These are phyloP conservation scores for Pampus argenteus DNA, from an alignment of 2,797 vertebrate species.

Conservation along the genomic window DNA sequence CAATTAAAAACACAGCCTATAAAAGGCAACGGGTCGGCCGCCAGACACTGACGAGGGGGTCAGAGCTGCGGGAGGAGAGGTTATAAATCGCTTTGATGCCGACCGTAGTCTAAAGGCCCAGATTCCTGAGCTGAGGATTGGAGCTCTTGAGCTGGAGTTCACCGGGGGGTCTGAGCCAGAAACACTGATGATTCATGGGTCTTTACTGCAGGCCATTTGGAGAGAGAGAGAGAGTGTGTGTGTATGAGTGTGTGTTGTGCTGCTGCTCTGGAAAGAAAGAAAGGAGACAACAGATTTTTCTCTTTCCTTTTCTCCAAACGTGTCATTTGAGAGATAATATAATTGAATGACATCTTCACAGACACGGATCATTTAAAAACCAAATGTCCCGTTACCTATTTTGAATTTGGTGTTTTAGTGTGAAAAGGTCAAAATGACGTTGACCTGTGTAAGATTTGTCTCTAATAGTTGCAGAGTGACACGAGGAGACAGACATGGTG, in stretches of 20 bases:
- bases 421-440: background rate
- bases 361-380: slow-evolving; percentile 14
- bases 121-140: slow-evolving; percentile 75
- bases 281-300: slow-evolving; percentile 26
- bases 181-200: slow-evolving; percentile 75
- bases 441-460: background rate
- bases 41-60: slow-evolving; percentile 81
- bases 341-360: slow-evolving; percentile 24
- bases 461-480: slow-evolving; percentile 3
- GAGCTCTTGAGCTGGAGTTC: slow-evolving; percentile 57
- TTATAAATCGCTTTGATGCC: slow-evolving; percentile 86
- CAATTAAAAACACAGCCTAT: slow-evolving; percentile 89
- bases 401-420: background rate
- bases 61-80: slow-evolving; percentile 68
- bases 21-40: slow-evolving; percentile 85
- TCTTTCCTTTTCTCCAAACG: background rate
- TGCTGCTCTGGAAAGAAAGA: slow-evolving; percentile 54
- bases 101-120: slow-evolving; percentile 71
- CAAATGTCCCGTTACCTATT: background rate
- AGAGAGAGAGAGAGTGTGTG: too few relatives aligned
- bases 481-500: background rate
- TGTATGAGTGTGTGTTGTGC: slow-evolving; percentile 36
- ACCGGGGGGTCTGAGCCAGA: slow-evolving; percentile 63
- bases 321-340: slow-evolving; percentile 42
- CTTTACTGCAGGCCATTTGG: slow-evolving; percentile 56